Conservation (phyloP, 2,113 vertebrate genomes). For the Cisticola juncidis region DNA sequence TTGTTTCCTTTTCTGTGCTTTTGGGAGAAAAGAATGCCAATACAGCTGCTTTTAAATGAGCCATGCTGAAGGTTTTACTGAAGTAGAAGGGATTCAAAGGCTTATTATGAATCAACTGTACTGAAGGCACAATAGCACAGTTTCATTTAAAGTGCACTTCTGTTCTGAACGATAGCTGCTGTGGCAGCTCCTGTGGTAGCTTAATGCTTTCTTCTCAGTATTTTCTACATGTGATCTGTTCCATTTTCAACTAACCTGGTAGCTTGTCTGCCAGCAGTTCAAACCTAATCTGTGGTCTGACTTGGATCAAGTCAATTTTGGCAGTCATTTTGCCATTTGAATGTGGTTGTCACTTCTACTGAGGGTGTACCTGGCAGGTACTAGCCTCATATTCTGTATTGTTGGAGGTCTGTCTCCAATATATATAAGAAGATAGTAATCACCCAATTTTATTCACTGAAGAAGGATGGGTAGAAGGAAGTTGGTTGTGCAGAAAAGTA, state of each 20-base stretch:
- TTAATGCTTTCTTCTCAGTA: not conserved
- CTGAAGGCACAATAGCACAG: not conserved
- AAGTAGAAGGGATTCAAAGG: slow-evolving; percentile 3
- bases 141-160: not conserved
- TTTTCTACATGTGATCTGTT: not conserved
- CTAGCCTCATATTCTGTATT: not conserved
- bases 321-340: not conserved
- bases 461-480: not conserved
- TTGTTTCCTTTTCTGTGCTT: not conserved
- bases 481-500: not conserved
- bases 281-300: not conserved
- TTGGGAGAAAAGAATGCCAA: not conserved
- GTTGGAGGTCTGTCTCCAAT: not conserved
- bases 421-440: not conserved
- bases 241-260: not conserved
- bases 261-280: not conserved
- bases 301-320: not conserved
- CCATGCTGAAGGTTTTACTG: not conserved
- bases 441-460: not conserved
- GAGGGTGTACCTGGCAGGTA: not conserved
- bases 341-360: not conserved
- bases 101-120: slow-evolving; percentile 1
- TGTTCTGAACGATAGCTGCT: not conserved
- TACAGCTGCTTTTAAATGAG: slow-evolving; percentile 19
- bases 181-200: not conserved